A percentile compares a stretch with the other conserved stretches of the same genome.
Evolutionary conservation across 2,113 vertebrate genomes (phyloP).

Genomic region (Sigmodon hispidus): DNA sequence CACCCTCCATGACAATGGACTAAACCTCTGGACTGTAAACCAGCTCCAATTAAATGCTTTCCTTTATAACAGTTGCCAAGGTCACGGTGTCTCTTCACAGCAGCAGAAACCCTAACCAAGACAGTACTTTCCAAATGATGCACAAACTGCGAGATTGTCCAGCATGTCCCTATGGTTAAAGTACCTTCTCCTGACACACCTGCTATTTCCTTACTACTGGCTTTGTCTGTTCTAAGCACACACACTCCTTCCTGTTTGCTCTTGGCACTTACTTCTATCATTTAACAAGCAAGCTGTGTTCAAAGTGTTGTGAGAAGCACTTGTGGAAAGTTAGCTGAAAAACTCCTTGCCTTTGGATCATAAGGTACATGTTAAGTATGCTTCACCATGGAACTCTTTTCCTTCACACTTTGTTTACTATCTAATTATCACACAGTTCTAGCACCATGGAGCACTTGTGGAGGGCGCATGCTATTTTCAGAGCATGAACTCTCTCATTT

Average conservation of each 20-base stretch:
- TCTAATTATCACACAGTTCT: background rate
- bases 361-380: background rate
- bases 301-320: background rate
- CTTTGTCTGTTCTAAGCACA: background rate
- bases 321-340: background rate
- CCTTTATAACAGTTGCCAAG: no score
- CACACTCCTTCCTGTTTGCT: background rate
- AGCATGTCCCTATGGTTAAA: background rate
- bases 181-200: background rate
- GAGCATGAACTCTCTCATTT: background rate
- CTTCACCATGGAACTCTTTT: no score
- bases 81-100: no score
- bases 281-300: background rate
- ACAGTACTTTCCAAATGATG: no score
- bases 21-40: no score
- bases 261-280: background rate
- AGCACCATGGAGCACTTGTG: background rate
- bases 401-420: background rate
- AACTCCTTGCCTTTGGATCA: background rate
- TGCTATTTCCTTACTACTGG: background rate
- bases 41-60: no score
- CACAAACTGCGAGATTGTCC: background rate
- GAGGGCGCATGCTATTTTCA: background rate
- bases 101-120: no score
- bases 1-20: no score